phyloP scores from a whole-genome alignment of 92 coral and sea anemone genomes.

The Paragorgia papillata region DNA sequence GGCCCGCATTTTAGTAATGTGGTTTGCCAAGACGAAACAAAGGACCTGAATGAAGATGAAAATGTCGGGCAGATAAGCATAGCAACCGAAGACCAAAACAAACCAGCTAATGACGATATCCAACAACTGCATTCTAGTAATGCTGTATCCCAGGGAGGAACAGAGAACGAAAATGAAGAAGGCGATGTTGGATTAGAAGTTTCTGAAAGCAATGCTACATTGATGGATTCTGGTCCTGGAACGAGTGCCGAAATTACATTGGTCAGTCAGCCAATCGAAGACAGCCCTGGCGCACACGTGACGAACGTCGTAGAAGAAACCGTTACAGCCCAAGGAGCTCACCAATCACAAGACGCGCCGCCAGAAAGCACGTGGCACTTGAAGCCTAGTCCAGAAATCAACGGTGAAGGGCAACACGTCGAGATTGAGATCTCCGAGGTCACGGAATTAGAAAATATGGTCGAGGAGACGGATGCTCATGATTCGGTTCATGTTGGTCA shows the following conservation, averaged over 20 bases:
- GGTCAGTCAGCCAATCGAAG: neutral
- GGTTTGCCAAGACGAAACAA: no score
- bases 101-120: constrained; percentile 7
- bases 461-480: neutral
- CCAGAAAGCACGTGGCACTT: neutral
- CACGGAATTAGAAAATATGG: neutral
- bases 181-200: neutral
- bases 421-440: constrained; percentile 39
- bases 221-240: no score
- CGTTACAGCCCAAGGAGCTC: neutral
- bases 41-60: no score
- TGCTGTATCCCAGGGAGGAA: neutral
- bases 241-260: neutral
- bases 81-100: neutral
- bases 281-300: neutral
- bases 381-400: neutral
- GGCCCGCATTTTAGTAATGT: no score
- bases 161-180: neutral
- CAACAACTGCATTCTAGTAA: neutral
- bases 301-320: constrained; percentile 6
- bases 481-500: neutral
- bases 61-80: no score
- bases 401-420: constrained; percentile 11
- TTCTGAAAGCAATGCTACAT: neutral
- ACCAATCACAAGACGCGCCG: constrained; percentile 22